These are phyloP conservation scores for Carassius auratus DNA, from an alignment of 2,113 vertebrate species.

Conservation along the genomic window DNA sequence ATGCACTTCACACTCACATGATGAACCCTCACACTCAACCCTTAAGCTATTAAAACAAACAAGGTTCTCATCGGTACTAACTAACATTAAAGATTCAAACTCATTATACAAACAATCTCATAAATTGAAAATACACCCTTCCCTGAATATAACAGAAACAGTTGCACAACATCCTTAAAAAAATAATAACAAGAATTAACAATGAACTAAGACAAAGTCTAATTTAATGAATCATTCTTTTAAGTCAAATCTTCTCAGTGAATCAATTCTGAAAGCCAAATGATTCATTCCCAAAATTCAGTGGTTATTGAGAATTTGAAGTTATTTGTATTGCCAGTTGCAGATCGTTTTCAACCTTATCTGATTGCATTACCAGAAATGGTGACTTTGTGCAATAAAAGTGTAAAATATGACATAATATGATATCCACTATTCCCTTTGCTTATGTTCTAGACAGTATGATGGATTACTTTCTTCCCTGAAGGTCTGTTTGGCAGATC, in stretches of 20 bases:
- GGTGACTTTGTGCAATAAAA: slow-evolving; percentile 12
- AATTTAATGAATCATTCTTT: neutral
- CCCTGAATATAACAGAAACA: slow-evolving; percentile 9
- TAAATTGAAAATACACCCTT: neutral
- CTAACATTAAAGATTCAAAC: neutral
- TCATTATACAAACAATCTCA: slow-evolving; percentile 12
- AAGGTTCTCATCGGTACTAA: neutral
- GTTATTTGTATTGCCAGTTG: neutral
- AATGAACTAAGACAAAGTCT: neutral
- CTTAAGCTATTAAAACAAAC: slow-evolving; percentile 29
- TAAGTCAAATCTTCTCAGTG: neutral
- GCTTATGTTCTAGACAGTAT: slow-evolving; percentile 11
- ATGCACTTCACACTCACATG: neutral
- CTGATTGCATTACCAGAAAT: slow-evolving; percentile 31
- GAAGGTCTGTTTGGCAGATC: neutral
- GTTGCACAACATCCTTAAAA: neutral
- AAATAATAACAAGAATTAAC: neutral
- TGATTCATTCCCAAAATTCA: neutral
- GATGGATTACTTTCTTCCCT: slow-evolving; percentile 32
- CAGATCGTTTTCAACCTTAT: neutral
- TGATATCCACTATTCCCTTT: slow-evolving; percentile 7
- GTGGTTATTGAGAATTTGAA: neutral
- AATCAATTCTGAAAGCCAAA: neutral
- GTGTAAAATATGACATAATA: slow-evolving; percentile 3
- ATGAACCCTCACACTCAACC: neutral